Evolutionary conservation across 2,113 vertebrate genomes (phyloP).

Genomic region (Cephalopterus ornatus): DNA sequence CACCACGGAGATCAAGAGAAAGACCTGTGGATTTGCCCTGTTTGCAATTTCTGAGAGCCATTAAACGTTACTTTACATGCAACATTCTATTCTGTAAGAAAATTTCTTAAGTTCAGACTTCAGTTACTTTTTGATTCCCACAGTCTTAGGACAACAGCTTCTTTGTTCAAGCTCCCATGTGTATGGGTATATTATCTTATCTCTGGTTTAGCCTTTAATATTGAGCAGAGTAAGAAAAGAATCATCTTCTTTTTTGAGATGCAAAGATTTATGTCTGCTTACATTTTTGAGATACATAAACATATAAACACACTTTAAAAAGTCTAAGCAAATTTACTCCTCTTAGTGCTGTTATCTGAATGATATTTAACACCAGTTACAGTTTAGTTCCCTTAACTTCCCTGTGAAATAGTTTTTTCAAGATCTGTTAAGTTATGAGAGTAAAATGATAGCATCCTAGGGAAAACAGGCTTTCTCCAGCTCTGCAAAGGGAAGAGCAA

Average conservation of each 20-base stretch:
- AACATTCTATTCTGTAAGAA: not conserved
- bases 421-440: not conserved
- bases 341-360: not conserved
- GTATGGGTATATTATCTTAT: slow-evolving; percentile 45
- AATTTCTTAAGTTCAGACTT: slow-evolving; percentile 19
- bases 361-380: not conserved
- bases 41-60: not conserved
- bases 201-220: slow-evolving; percentile 51
- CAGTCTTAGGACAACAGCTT: slow-evolving; percentile 20
- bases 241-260: slow-evolving; percentile 34
- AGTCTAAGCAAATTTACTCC: not conserved
- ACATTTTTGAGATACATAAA: slow-evolving; percentile 37
- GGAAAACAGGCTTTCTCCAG: not conserved
- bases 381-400: not conserved
- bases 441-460: not conserved
- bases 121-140: slow-evolving; percentile 11
- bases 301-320: not conserved
- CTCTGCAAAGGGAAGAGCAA: not conserved
- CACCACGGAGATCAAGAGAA: slow-evolving; percentile 9
- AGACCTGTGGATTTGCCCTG: not conserved
- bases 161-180: slow-evolving; percentile 30
- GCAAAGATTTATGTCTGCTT: slow-evolving; percentile 1
- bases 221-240: slow-evolving; percentile 17
- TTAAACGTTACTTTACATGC: not conserved
- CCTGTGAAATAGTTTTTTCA: not conserved